Conservation (phyloP, 1,140 invertebrate genomes). For the Dreissena rostriformis region DNA sequence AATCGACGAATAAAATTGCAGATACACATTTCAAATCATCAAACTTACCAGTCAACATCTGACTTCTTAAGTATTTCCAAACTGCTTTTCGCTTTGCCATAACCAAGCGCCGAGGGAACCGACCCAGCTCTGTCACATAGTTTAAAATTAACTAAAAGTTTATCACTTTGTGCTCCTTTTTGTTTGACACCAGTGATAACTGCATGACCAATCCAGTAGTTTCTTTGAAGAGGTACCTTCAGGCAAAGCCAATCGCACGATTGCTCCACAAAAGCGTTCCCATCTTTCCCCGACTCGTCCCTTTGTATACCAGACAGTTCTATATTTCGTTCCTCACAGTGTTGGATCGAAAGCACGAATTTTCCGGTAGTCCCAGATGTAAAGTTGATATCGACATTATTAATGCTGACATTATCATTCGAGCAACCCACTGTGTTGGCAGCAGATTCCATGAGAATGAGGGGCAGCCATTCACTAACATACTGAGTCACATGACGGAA, state of each 20-base stretch:
- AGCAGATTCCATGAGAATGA: conserved; percentile 65
- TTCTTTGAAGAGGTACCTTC: not conserved
- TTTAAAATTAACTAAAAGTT: conserved; percentile 17
- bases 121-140: not conserved
- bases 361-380: conserved; percentile 28
- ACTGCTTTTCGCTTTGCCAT: not conserved
- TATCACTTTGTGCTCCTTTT: not conserved
- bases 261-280: not conserved
- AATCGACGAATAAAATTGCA: not conserved
- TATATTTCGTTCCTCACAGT: conserved; percentile 42
- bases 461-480: conserved; percentile 50
- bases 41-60: conserved; percentile 47
- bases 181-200: conserved; percentile 10
- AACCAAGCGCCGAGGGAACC: not conserved
- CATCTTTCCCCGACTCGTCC: not conserved
- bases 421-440: conserved; percentile 3
- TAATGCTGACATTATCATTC: conserved; percentile 44
- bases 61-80: conserved; percentile 47
- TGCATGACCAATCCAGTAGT: conserved; percentile 46
- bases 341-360: conserved; percentile 16
- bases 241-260: conserved; percentile 29
- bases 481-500: conserved; percentile 48
- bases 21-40: too few relatives aligned
- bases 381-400: conserved; percentile 14
- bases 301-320: conserved; percentile 42